Evolutionary conservation across 2,888 invertebrate genomes (phyloP).

Genomic region (Carterocephalus palaemon): DNA sequence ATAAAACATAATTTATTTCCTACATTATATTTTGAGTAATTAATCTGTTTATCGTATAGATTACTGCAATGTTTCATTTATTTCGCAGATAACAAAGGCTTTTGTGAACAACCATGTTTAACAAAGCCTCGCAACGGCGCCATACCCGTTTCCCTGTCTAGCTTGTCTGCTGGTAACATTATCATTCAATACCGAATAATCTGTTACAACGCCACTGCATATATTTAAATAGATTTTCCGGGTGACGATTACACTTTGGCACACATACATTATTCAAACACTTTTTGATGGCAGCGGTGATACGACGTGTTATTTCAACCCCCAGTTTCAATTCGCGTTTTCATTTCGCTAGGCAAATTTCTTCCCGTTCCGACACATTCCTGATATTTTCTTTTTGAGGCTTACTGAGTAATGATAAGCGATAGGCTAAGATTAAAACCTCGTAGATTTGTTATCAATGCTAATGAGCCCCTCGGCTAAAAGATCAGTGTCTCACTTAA

Average conservation of each 20-base stretch:
- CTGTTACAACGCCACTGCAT: conserved; percentile 34
- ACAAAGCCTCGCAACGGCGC: too few species aligned
- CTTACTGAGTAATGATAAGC: neutral
- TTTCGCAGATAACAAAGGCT: too few species aligned
- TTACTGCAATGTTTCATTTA: too few species aligned
- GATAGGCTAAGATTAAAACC: too few species aligned
- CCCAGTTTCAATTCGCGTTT: conserved; percentile 27
- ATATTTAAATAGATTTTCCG: conserved; percentile 44
- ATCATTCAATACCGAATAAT: conserved; percentile 34
- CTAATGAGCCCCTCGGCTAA: too few species aligned
- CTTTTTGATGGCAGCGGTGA: conserved; percentile 38
- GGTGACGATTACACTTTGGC: conserved; percentile 38
- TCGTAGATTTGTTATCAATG: too few species aligned
- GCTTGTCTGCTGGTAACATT: conserved; percentile 1
- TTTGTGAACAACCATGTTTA: too few species aligned
- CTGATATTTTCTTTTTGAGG: neutral
- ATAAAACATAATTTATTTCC: neutral
- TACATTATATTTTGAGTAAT: too few species aligned
- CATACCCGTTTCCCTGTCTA: neutral
- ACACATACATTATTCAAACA: conserved; percentile 44
- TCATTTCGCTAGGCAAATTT: conserved; percentile 26
- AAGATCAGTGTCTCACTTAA: too few species aligned
- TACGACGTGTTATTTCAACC: conserved; percentile 31
- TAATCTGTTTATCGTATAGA: too few species aligned
- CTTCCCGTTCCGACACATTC: conserved; percentile 8